Evolutionary conservation across 1,140 invertebrate genomes (phyloP), one percentile per base, ranked within the genome.

Genomic region (Anagrus nilaparvatae): DNA sequence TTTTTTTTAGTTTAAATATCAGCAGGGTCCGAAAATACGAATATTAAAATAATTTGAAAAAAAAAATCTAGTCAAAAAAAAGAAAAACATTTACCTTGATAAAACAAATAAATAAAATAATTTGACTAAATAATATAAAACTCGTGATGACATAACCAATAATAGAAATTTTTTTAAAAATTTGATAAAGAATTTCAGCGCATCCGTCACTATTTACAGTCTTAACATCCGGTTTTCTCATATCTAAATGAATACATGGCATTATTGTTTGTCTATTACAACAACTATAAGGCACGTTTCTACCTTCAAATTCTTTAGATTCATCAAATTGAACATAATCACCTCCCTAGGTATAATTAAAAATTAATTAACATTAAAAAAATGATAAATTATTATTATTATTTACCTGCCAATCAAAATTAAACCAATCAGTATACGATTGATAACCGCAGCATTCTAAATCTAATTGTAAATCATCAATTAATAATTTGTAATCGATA

Each of bases 131-230:
- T 0, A 65, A 35, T 13, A 60, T 44, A 13, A 60, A 35, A 34
- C 38, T 46, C 0, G 60, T 65, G 51, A 65, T 52, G 8, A 53
- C 17, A 17, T 60, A 67, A 18, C 57, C 61, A 13, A 54, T 41
- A 29, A 59, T 44, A 5, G 60, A 53, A 8, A 61, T 56, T 42
- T 54, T 60, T 2, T 50, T 45, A 24, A 64, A 40, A 21, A 58
- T 47, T 17, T 51, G 45, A 30, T 53, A 56, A 24, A 65, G 43
- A 9, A 55, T 38, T 38, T 32, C 40, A 0, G 54, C 47, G 31
- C 63, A 67, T 12, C 64, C 64, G 17, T 50, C 31, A 30, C 46
- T 43, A 30, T 65, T 67, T 9, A 65, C 52, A 16, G 58, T 63
- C 35, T 51, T 49, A 4, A 50, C 8, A 8, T 60, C 50, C 5